Evolutionary conservation across 2,888 invertebrate genomes (phyloP), one percentile per base, ranked within the genome.

Genomic region (Mythimna vitellina): DNA sequence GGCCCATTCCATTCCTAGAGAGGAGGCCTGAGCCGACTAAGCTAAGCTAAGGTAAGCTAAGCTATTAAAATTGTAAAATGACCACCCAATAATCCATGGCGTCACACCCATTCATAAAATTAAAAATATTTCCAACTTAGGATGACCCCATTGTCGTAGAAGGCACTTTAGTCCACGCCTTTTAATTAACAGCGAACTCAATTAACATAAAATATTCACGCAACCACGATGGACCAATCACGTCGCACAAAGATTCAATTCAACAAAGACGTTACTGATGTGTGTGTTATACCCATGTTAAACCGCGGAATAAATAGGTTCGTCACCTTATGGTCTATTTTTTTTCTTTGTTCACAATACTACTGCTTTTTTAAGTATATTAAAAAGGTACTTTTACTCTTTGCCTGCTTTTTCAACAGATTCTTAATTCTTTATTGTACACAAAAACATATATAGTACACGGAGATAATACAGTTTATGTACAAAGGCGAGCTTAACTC

Each of bases 191-290:
- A 46, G 35, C 42, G 29, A 72, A 78, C 68, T 85, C 32, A 32
- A 73, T 74, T 65, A 71, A 69, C 62, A 84, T 84, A 78, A 82
- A 85, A 76, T 76, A 84, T 85, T 82, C 81, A 79, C 57, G 54
- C 42, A 46, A 38, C 67, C 70, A 60, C 69, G 76, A 77, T 73
- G 69, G 72, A 70, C 67, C 76, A 79, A 78, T 83, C 71, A 63
- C 53, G 62, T 56, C 70, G 66, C 54, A 73, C 72, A 74, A 68
- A 81, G 73, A 72, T 78, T 73, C 73, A 78, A 79, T 82, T 66
- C 57, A 69, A 77, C 73, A 76, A 73, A 85, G 69, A 73, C 22
- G 22, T 25, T 29, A 17, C 54, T 58, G 53, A 70, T 83, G 72
- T 77, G 78, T 83, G 73, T 60, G 79, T 78, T 32, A n/a, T 63